Evolutionary conservation across 2,797 vertebrate genomes (phyloP).

Genomic region (Kryptopterus vitreolus): DNA sequence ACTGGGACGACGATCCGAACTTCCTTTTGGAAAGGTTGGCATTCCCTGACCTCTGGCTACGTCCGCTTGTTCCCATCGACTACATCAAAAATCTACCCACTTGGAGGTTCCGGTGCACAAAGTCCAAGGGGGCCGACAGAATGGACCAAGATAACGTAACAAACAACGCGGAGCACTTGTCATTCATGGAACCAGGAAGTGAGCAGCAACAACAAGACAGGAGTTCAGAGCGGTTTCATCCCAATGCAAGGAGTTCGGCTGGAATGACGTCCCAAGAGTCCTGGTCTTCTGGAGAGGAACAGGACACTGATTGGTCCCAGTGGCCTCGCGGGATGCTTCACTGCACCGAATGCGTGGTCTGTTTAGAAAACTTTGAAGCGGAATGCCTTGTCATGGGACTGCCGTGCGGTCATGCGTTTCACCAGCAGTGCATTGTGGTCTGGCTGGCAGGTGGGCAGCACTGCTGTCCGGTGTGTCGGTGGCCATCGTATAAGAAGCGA

Average conservation of each 20-base stretch:
- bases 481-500: slow-evolving; percentile 94
- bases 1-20: slow-evolving; percentile 94
- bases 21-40: slow-evolving; percentile 88
- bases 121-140: slow-evolving; percentile 2
- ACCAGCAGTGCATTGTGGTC: slow-evolving; percentile 93
- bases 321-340: slow-evolving; percentile 86
- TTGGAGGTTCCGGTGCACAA: slow-evolving; percentile 81
- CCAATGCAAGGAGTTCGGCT: neutral
- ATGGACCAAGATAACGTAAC: slow-evolving; percentile 40
- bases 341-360: slow-evolving; percentile 94
- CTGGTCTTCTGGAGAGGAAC: slow-evolving; percentile 68
- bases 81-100: slow-evolving; percentile 91
- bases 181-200: neutral
- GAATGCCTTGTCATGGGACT: slow-evolving; percentile 89
- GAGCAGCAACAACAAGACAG: slow-evolving; percentile 29
- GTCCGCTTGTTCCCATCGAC: slow-evolving; percentile 87
- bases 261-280: slow-evolving; percentile 62
- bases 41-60: slow-evolving; percentile 96
- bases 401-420: slow-evolving; percentile 94
- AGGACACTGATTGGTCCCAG: slow-evolving; percentile 78
- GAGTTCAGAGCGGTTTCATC: slow-evolving; percentile 17
- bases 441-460: slow-evolving; percentile 89
- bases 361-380: slow-evolving; percentile 88
- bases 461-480: slow-evolving; percentile 95
- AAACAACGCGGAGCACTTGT: neutral